phyloP scores from a whole-genome alignment of 2,797 vertebrate genomes.

The Pelochelys cantorii region DNA sequence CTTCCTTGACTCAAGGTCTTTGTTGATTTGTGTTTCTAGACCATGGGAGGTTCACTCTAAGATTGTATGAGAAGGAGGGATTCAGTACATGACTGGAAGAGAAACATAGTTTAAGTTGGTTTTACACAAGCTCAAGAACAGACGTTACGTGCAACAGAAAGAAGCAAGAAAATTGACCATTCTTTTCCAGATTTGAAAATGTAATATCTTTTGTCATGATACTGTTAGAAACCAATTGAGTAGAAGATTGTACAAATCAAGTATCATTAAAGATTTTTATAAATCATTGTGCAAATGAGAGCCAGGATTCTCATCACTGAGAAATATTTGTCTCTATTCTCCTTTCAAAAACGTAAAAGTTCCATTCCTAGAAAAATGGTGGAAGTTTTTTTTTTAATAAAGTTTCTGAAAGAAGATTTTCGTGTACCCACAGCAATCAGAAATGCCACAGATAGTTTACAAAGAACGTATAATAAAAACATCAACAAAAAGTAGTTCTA shows the following conservation, averaged over 20 bases:
- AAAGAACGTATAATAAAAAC: neutral
- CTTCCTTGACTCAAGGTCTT: neutral
- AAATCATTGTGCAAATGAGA: constrained; percentile 9
- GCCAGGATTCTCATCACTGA: neutral
- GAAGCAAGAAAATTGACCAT: neutral
- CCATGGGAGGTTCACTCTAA: neutral
- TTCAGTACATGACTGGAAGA: neutral
- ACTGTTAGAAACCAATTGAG: neutral
- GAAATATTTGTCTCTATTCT: neutral
- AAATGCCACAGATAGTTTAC: constrained; percentile 19
- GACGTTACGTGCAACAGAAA: neutral
- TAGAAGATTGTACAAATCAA: neutral
- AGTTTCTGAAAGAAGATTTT: neutral
- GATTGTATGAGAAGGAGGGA: neutral
- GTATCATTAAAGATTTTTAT: neutral
- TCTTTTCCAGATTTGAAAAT: neutral
- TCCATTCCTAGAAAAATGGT: neutral
- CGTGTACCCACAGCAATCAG: constrained; percentile 22
- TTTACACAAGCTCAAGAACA: neutral
- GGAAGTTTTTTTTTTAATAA: neutral
- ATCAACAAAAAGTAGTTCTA: neutral
- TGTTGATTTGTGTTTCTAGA: neutral
- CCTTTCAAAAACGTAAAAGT: neutral
- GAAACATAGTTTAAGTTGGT: neutral
- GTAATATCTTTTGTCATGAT: neutral